phyloP scores from a whole-genome alignment of 1,140 invertebrate species.

The Drosophila eugracilis region DNA sequence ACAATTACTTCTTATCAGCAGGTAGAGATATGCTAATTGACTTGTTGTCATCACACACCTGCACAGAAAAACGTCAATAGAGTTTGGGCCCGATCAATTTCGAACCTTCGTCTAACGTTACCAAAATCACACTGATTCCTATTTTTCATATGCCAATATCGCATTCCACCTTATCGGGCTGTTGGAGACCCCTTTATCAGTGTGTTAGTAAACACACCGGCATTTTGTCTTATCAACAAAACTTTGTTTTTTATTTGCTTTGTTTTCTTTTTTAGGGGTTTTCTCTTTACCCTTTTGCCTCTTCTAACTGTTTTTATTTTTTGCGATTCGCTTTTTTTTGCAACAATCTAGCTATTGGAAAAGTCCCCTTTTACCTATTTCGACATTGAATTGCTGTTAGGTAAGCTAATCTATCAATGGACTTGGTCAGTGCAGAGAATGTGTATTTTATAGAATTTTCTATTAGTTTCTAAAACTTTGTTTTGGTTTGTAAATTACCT shows the following conservation, averaged over 20 bases:
- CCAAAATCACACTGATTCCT: conserved; percentile 68
- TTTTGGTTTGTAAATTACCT: not conserved
- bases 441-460: not conserved
- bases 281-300: conserved; percentile 13
- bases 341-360: conserved; percentile 6
- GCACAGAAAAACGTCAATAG: conserved; percentile 31
- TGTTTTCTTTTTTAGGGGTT: conserved; percentile 23
- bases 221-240: conserved; percentile 73
- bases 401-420: not conserved
- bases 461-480: too few relatives aligned
- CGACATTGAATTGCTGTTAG: not conserved
- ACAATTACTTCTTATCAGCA: conserved; percentile 66
- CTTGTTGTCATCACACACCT: conserved; percentile 45
- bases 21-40: conserved; percentile 63
- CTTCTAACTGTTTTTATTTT: not conserved
- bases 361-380: conserved; percentile 1
- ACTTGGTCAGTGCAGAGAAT: not conserved
- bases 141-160: conserved; percentile 42
- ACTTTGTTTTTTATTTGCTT: conserved; percentile 31
- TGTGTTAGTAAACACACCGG: conserved; percentile 70
- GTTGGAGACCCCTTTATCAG: conserved; percentile 43
- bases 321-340: conserved; percentile 14
- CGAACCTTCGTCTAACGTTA: conserved; percentile 56
- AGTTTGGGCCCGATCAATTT: conserved; percentile 26
- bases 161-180: conserved; percentile 54